phyloP scores from a whole-genome alignment of 2,888 invertebrate species.

The Caenorhabditis panamensis region DNA sequence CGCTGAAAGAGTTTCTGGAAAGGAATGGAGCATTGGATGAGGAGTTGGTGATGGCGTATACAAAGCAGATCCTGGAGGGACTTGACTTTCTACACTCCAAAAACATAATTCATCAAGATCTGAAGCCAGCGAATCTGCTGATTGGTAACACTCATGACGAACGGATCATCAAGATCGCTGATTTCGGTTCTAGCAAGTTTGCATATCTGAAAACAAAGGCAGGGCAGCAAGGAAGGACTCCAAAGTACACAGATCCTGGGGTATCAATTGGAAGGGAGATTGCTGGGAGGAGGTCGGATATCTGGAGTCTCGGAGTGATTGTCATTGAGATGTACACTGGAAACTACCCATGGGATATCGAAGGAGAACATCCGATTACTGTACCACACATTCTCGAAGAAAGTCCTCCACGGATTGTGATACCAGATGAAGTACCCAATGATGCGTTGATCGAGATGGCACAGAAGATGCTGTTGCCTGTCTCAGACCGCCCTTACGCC shows the following conservation, averaged over 20 bases:
- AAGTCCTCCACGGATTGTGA: slow-evolving; percentile 21
- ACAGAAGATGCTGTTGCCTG: slow-evolving; percentile 38
- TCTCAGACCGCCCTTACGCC: slow-evolving; percentile 38
- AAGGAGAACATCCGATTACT: slow-evolving; percentile 48
- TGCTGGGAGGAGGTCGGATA: slow-evolving; percentile 71
- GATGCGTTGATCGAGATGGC: slow-evolving; percentile 40
- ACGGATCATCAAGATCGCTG: slow-evolving; percentile 82
- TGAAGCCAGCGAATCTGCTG: slow-evolving; percentile 83
- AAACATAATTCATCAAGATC: slow-evolving; percentile 83
- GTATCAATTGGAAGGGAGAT: slow-evolving; percentile 52
- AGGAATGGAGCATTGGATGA: slow-evolving; percentile 42
- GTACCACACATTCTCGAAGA: slow-evolving; percentile 50
- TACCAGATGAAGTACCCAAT: slow-evolving; percentile 26
- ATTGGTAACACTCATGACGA: slow-evolving; percentile 81
- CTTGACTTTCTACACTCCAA: slow-evolving; percentile 83
- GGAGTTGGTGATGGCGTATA: slow-evolving; percentile 42
- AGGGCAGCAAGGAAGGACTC: slow-evolving; percentile 68
- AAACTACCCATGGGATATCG: slow-evolving; percentile 71
- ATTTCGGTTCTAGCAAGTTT: slow-evolving; percentile 83
- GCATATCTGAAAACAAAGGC: slow-evolving; percentile 15
- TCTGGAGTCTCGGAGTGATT: slow-evolving; percentile 76
- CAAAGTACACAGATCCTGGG: slow-evolving; percentile 76
- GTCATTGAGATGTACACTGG: slow-evolving; percentile 70
- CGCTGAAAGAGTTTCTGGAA: slow-evolving; percentile 80
- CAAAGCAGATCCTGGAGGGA: slow-evolving; percentile 82